Evolutionary conservation across 2,888 invertebrate species (phyloP), one percentile per base, ranked within the genome.

Genomic region (Stegana nigrithorax): DNA sequence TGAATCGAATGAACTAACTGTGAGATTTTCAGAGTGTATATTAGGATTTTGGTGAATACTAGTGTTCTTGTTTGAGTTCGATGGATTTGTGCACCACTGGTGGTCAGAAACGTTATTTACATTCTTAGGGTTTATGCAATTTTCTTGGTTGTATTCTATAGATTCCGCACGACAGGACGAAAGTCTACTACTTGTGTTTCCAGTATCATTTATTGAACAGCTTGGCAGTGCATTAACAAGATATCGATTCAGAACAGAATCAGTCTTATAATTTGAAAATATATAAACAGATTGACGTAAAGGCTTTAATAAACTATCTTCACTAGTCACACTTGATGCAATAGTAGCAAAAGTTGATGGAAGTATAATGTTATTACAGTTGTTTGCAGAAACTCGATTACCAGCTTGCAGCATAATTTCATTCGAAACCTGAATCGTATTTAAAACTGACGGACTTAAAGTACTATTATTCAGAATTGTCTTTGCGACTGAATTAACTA

Each of bases 201-300:
- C 58, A 5, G 69, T 17, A 62, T 70, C 72, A 39, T 67, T 65
- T 23, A 63, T 57, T 26, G 72, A 60, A 26, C 58, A 47, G 32
- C 61, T 58, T 65, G 70, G 65, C 65, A 69, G 17, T 65, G 32
- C 58, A 27, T 76, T 65, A 21, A 66, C 68, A 57, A 66, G 63
- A 64, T 65, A 74, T 23, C 77, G 67, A 26, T 77, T 75, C 7
- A 78, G 64, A 59, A 71, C 75, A 12, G 83, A 78, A 62, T 77
- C 79, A 53, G 81, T 79, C 62, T 82, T 78, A 60, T 82, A 83
- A 65, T 84, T 84, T 26, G 85, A 83, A 69, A 82, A 81, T 66
- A 85, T 82, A 65, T 83, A 84, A 26, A 85, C 80, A 12, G 85
- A 85, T 57, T 84, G 81, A 56, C 83, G 82, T 42, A 84, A 69